Evolutionary conservation across 2,797 vertebrate genomes (phyloP).

Genomic region (Erethizon dorsatum): DNA sequence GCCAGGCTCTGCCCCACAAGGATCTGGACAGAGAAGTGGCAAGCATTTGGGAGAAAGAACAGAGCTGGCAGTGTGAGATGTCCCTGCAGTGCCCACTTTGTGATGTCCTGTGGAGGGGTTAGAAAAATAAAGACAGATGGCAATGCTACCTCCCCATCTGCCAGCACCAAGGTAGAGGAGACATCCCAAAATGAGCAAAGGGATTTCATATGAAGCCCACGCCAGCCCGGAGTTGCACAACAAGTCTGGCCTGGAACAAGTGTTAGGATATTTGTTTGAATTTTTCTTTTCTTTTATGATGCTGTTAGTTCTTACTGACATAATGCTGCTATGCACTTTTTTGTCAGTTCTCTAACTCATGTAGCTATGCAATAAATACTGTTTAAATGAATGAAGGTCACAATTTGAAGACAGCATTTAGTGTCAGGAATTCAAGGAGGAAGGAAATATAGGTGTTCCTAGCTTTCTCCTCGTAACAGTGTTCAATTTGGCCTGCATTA

Average conservation of each 20-base stretch:
- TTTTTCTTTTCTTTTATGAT: neutral
- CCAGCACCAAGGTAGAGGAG: slow-evolving; percentile 82
- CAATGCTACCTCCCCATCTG: slow-evolving; percentile 78
- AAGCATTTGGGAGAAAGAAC: slow-evolving; percentile 80
- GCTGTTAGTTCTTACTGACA: neutral
- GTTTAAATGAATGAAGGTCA: neutral
- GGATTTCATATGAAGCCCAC: slow-evolving; percentile 63
- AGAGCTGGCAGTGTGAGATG: slow-evolving; percentile 79
- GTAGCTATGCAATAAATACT: neutral
- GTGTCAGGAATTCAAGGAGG: neutral
- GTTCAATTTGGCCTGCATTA: neutral
- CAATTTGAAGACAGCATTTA: neutral
- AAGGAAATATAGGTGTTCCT: neutral
- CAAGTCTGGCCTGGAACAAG: neutral
- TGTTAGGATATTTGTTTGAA: neutral
- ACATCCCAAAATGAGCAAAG: slow-evolving; percentile 63
- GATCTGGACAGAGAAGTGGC: slow-evolving; percentile 66
- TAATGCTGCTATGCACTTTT: neutral
- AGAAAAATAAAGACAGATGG: slow-evolving; percentile 90
- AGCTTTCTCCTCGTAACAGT: neutral
- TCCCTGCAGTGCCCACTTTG: slow-evolving; percentile 76
- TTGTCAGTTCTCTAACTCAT: slow-evolving; percentile 12
- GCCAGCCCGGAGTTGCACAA: neutral
- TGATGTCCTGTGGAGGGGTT: slow-evolving; percentile 78
- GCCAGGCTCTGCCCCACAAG: neutral